Percentiles rank a stretch among this genome's conserved stretches.
phyloP scores from a whole-genome alignment of 2,888 invertebrate genomes.

The Himalopsyche japonica region DNA sequence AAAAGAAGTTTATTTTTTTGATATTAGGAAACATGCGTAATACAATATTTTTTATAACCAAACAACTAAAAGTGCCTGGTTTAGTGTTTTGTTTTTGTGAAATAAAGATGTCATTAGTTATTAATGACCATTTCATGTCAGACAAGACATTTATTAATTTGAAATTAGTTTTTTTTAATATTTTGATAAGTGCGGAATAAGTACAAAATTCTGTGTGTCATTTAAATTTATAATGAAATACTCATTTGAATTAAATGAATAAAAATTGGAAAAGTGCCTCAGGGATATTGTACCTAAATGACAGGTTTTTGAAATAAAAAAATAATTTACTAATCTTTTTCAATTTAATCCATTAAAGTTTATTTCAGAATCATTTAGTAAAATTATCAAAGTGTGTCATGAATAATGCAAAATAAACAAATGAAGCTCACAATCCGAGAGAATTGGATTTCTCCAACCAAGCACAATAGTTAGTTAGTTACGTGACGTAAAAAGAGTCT shows the following conservation, averaged over 20 bases:
- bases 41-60: too few relatives aligned
- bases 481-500: not conserved
- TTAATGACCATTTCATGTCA: not conserved
- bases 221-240: too few relatives aligned
- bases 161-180: too few relatives aligned
- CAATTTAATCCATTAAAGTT: not conserved
- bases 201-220: too few relatives aligned
- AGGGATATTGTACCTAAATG: too few relatives aligned
- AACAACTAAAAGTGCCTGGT: too few relatives aligned
- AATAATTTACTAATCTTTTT: not conserved
- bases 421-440: not conserved
- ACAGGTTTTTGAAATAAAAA: not conserved
- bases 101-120: not conserved
- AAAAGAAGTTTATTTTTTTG: too few relatives aligned
- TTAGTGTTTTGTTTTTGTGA: not conserved
- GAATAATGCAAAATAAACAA: not conserved
- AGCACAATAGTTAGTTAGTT: not conserved
- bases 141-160: not conserved
- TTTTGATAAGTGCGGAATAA: too few relatives aligned
- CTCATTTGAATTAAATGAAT: too few relatives aligned
- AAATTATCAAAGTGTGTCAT: not conserved
- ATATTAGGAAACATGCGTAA: too few relatives aligned
- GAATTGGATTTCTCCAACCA: not conserved
- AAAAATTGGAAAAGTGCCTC: too few relatives aligned
- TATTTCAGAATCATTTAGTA: not conserved